Conservation (phyloP, 2,113 vertebrate species). For the Labeo rohita region DNA sequence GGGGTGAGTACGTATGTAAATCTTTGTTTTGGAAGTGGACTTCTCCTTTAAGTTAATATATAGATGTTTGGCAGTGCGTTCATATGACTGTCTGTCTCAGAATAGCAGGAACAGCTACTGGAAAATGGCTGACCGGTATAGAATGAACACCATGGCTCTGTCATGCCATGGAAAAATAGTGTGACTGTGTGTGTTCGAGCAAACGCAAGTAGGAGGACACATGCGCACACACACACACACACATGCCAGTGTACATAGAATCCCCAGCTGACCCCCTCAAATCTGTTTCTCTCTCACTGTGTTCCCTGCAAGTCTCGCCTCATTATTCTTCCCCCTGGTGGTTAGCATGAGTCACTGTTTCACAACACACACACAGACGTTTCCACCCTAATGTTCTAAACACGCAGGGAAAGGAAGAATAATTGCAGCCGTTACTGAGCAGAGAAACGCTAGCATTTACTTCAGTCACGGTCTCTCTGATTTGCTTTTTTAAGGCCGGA, state of each 20-base stretch:
- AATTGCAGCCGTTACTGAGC: background rate
- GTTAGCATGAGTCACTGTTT: slow-evolving; percentile 65
- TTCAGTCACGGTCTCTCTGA: background rate
- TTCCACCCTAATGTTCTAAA: slow-evolving; percentile 12
- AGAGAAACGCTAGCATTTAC: background rate
- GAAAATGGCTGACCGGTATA: slow-evolving; percentile 7
- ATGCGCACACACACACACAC: background rate
- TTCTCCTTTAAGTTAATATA: too few relatives aligned
- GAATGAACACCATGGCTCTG: background rate
- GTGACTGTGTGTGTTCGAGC: slow-evolving; percentile 7
- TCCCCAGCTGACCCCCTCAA: slow-evolving; percentile 56
- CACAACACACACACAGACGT: slow-evolving; percentile 17
- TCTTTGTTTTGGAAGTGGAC: too few relatives aligned
- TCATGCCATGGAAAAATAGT: slow-evolving; percentile 21
- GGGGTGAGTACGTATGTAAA: too few relatives aligned
- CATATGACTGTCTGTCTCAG: background rate
- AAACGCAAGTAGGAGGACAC: background rate
- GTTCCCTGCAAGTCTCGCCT: slow-evolving; percentile 61
- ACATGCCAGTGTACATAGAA: slow-evolving; percentile 40
- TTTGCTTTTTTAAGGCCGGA: background rate
- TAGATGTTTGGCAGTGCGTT: background rate
- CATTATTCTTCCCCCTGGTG: slow-evolving; percentile 71
- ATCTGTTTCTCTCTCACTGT: slow-evolving; percentile 33
- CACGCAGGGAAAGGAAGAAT: background rate
- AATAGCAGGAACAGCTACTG: slow-evolving; percentile 18